phyloP scores from a whole-genome alignment of 1,140 invertebrate genomes.

The fruit fly (Drosophila melanogaster) region DNA sequence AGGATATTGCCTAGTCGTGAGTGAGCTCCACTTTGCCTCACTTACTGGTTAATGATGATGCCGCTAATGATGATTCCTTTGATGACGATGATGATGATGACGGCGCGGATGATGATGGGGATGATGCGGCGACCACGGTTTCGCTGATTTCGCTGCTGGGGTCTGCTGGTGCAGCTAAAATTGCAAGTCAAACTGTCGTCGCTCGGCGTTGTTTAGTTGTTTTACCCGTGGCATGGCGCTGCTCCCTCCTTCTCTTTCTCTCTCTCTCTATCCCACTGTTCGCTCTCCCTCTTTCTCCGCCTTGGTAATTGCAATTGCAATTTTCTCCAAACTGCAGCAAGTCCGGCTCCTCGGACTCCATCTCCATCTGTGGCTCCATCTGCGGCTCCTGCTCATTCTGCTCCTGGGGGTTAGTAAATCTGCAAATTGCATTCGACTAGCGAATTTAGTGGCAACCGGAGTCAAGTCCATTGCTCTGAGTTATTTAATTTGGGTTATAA shows the following conservation, averaged over 20 bases:
- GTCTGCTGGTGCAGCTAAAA: constrained; percentile 57
- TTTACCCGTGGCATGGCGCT: constrained; percentile 46
- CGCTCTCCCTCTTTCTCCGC: constrained; percentile 25
- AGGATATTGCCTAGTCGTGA: constrained; percentile 14
- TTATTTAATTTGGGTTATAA: constrained; percentile 82
- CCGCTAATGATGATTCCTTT: constrained; percentile 47
- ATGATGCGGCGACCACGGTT: constrained; percentile 50
- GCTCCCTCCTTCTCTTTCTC: neutral
- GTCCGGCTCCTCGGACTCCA: constrained; percentile 11
- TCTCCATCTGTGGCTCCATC: neutral
- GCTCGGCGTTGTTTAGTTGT: constrained; percentile 75
- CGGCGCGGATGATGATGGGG: constrained; percentile 31
- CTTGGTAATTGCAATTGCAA: constrained; percentile 80
- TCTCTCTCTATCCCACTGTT: constrained; percentile 2
- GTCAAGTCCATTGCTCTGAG: constrained; percentile 54
- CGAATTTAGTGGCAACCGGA: constrained; percentile 63
- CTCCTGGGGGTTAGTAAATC: constrained; percentile 51
- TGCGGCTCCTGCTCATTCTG: constrained; percentile 24
- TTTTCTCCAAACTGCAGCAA: constrained; percentile 65
- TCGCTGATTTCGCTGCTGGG: constrained; percentile 46
- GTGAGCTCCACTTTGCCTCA: neutral
- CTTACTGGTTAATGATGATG: constrained; percentile 25
- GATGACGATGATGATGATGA: constrained; percentile 31
- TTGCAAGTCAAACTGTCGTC: constrained; percentile 82
- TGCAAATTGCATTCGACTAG: constrained; percentile 67